phyloP scores from a whole-genome alignment of 2,888 invertebrate genomes.

The Rhynchonema sp. region DNA sequence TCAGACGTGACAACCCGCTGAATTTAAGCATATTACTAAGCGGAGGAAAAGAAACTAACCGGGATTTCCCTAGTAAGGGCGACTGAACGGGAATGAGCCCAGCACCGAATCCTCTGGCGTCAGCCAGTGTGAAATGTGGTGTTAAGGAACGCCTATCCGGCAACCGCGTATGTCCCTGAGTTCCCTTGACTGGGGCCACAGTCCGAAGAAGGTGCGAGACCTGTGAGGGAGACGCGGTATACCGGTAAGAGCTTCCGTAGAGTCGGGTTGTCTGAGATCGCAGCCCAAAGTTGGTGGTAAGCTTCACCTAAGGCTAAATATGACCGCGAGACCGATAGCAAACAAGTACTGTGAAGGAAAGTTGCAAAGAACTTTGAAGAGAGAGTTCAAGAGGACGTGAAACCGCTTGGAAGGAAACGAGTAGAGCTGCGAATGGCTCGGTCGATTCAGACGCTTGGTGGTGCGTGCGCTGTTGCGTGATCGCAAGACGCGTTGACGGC shows the following conservation, averaged over 20 bases:
- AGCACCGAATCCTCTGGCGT: not conserved
- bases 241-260: slow-evolving; percentile 28
- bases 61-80: not conserved
- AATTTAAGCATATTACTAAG: not conserved
- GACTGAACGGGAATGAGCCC: not conserved
- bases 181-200: slow-evolving; percentile 16
- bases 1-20: not conserved
- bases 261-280: slow-evolving; percentile 45
- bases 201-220: slow-evolving; percentile 30
- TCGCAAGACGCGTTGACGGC: not conserved
- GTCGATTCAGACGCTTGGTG: slow-evolving; percentile 37
- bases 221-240: slow-evolving; percentile 19
- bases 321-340: not conserved
- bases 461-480: not conserved
- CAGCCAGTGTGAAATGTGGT: slow-evolving; percentile 35
- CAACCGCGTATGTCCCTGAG: slow-evolving; percentile 8
- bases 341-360: not conserved
- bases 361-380: not conserved
- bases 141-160: slow-evolving; percentile 31
- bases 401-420: not conserved
- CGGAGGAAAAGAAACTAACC: not conserved
- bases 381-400: not conserved
- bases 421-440: not conserved
- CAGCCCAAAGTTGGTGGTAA: slow-evolving; percentile 30
- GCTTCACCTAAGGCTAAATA: not conserved